Evolutionary conservation across 2,797 vertebrate species (phyloP).

Genomic region (Sebastes dallii): DNA sequence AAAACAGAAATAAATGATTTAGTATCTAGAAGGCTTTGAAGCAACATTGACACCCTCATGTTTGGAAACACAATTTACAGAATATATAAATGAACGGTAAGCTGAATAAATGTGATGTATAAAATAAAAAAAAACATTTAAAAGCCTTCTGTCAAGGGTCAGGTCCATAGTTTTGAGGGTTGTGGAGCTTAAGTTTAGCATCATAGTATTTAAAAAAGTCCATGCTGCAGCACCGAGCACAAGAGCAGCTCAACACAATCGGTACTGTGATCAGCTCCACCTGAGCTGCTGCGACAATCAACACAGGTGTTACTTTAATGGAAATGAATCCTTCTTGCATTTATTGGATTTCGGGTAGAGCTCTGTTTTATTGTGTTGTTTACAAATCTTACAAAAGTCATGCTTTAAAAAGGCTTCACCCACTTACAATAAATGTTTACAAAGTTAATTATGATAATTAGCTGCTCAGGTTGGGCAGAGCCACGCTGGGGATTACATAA

Average conservation of each 20-base stretch:
- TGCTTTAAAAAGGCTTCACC: background rate
- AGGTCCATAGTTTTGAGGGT: background rate
- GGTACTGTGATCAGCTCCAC: background rate
- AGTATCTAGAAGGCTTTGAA: background rate
- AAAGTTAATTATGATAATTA: background rate
- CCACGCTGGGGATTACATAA: background rate
- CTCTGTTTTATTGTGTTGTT: background rate
- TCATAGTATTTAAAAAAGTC: background rate
- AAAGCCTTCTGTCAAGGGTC: background rate
- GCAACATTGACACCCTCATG: background rate
- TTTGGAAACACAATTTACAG: background rate
- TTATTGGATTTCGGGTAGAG: background rate
- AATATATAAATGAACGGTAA: background rate
- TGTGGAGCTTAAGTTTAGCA: background rate
- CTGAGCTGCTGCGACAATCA: fast-evolving
- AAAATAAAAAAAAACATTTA: background rate
- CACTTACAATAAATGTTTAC: background rate
- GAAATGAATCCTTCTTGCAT: background rate
- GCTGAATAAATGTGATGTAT: background rate
- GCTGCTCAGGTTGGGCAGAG: background rate
- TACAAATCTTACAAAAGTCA: background rate
- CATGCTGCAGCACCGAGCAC: background rate
- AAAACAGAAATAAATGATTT: no score
- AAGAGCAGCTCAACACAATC: no score
- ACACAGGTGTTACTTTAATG: background rate